Percentiles rank a stretch among this genome's conserved stretches.
Conservation (phyloP, 2,113 vertebrate species). For the Microcebus murinus region DNA sequence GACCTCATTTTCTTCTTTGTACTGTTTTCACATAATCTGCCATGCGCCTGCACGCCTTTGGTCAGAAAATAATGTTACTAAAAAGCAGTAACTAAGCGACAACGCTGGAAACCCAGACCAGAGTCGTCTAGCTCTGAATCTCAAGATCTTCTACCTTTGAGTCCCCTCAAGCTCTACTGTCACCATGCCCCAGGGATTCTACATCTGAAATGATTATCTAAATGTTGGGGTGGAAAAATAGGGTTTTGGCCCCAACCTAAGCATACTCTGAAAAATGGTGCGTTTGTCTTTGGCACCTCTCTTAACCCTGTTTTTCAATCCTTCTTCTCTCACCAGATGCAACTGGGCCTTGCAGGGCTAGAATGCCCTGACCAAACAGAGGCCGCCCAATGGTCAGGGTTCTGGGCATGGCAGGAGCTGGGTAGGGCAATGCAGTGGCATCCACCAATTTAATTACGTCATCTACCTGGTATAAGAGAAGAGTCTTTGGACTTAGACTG, state of each 20-base stretch:
- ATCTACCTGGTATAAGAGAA: background rate
- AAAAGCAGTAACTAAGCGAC: background rate
- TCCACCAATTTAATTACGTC: background rate
- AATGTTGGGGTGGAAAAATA: background rate
- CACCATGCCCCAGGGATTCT: background rate
- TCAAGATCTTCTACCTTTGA: background rate
- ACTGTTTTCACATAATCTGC: background rate
- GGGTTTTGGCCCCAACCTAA: background rate
- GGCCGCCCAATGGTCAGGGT: background rate
- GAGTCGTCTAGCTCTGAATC: background rate
- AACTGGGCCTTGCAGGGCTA: background rate
- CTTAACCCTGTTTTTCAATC: background rate
- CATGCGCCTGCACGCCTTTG: background rate
- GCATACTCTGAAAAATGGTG: background rate
- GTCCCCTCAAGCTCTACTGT: background rate
- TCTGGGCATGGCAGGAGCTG: background rate
- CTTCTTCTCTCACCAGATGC: background rate
- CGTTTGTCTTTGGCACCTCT: background rate
- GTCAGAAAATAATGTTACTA: background rate
- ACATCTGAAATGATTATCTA: background rate
- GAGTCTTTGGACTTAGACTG: background rate
- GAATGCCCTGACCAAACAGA: background rate
- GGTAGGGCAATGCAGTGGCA: background rate
- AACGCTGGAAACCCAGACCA: background rate
- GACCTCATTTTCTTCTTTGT: background rate